Conservation (phyloP, 2,113 vertebrate genomes). For the Phainopepla nitens region DNA sequence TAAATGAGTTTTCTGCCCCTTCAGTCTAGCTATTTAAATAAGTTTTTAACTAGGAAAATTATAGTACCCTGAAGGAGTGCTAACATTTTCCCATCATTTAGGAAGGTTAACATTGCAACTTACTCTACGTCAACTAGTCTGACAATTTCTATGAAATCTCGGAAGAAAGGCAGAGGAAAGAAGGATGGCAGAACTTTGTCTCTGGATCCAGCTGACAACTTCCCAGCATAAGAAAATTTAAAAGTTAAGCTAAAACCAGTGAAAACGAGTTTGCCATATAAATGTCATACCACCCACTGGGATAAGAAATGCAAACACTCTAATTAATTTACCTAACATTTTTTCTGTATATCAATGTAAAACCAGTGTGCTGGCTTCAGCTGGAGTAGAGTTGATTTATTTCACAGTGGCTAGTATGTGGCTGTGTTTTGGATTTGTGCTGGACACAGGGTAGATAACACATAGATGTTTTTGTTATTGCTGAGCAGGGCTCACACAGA, state of each 20-base stretch:
- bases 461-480: background rate
- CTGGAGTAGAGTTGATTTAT: background rate
- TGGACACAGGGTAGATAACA: background rate
- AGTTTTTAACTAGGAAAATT: background rate
- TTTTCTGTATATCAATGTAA: background rate
- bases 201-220: fast-evolving
- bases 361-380: background rate
- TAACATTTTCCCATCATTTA: background rate
- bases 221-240: background rate
- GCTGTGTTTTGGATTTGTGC: background rate
- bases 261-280: background rate
- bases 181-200: background rate
- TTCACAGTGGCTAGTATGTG: background rate
- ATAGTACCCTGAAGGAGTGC: background rate
- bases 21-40: background rate
- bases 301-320: background rate
- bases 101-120: background rate
- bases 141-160: background rate
- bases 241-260: background rate
- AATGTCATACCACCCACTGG: background rate
- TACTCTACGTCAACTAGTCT: background rate
- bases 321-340: background rate
- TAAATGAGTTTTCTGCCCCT: background rate
- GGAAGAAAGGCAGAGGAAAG: background rate
- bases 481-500: background rate